Base-by-base conservation (phyloP, 2,888 invertebrate genomes). In the Asteroscopus sphinx region DNA sequence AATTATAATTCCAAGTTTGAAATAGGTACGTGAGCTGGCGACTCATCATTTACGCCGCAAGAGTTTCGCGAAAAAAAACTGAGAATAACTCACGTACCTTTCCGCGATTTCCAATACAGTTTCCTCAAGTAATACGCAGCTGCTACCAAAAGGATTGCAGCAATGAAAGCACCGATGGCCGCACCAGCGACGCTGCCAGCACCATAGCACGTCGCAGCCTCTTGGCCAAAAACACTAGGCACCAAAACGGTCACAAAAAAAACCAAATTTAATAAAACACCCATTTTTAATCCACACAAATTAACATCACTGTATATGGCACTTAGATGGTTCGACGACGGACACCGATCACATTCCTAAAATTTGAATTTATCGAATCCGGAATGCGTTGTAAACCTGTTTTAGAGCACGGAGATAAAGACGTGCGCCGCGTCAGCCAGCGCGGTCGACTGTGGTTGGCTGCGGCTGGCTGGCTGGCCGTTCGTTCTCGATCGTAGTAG, bases 121-220 rank as follows among this genome's bases (percentile, higher is more conserved):
- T 94, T 95, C 86, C 95, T 95, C 74, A 96, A 85, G 80, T 95
- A 92, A 80, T 94, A 95, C 56, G 93, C 94, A 35, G 95, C 91
- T 51, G 92, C 95, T 32, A 96, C 91, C 55, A 96, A 88, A 52
- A 96, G 85, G 56, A 96, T 89, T 72, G 96, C 96, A 72, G 95
- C 95, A 73, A 96, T 82, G 83, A 96, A 95, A 73, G 96, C 96
- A 77, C 96, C 96, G 74, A 97, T 94, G 62, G 97, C 96, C 69
- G 96, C 96, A 59, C 96, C 96, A 58, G 96, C 96, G 62, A 97
- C 95, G 83, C 96, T 96, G 69, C 96, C 96, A 78, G 96, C 95
- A 76, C 96, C 95, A 90, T 95, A 96, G 89, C 96, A 96, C 79
- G 88, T 86, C 61, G 82, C 87, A 77, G 86, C 86, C 82, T 91